Conservation (phyloP, 2,888 invertebrate species). For the Lasiommata megera region DNA sequence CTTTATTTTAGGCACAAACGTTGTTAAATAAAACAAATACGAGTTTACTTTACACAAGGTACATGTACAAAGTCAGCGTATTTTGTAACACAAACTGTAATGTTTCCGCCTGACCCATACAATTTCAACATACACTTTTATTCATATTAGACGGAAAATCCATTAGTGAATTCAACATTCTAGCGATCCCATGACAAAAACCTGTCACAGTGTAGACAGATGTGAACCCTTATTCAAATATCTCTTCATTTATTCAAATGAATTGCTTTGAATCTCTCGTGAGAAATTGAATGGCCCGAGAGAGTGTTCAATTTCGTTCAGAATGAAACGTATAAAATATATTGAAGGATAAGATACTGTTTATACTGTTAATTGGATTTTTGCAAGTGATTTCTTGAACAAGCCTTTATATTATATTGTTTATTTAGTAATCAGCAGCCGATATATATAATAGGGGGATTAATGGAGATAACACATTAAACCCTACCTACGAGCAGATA, state of each 20-base stretch:
- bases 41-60: too few species aligned
- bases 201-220: conserved; percentile 13
- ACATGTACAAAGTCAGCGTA: too few species aligned
- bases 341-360: not conserved
- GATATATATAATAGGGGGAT: not conserved
- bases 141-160: not conserved
- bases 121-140: not conserved
- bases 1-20: too few species aligned
- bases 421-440: not conserved
- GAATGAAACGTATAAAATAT: conserved; percentile 13
- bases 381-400: not conserved
- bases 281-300: conserved; percentile 13
- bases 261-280: conserved; percentile 14
- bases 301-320: conserved; percentile 10
- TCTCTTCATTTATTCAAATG: conserved; percentile 19
- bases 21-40: too few species aligned
- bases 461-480: too few species aligned
- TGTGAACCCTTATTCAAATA: conserved; percentile 20
- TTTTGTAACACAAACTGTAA: too few species aligned
- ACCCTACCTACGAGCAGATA: too few species aligned
- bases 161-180: not conserved
- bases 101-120: not conserved
- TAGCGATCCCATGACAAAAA: not conserved
- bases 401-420: not conserved
- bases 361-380: conserved; percentile 10